phyloP scores from a whole-genome alignment of 1,140 invertebrate species.

The Lasioglossum baleicum region DNA sequence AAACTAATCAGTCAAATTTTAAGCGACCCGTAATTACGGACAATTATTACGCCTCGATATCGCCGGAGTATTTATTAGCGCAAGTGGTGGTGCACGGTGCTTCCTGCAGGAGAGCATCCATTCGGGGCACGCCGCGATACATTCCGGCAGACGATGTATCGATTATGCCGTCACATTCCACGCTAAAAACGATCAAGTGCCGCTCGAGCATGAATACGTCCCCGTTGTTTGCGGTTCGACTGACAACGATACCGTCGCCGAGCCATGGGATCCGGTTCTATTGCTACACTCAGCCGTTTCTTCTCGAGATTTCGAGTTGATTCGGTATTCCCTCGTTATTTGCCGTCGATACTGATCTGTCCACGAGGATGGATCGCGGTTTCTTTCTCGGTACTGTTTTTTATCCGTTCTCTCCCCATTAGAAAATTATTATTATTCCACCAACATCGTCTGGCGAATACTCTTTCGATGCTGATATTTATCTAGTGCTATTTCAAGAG shows the following conservation, averaged over 20 bases:
- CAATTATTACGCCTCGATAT: conserved; percentile 26
- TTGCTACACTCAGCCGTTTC: not conserved
- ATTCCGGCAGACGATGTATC: conserved; percentile 25
- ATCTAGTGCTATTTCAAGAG: no score
- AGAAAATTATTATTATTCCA: no score
- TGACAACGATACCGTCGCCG: not conserved
- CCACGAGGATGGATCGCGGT: no score
- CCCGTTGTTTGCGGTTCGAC: conserved; percentile 9
- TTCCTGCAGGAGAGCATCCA: conserved; percentile 11
- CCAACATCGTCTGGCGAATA: no score
- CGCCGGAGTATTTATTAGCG: conserved; percentile 31
- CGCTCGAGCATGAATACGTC: not conserved
- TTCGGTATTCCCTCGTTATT: not conserved
- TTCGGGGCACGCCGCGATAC: conserved; percentile 12
- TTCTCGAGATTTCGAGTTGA: not conserved
- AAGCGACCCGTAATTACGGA: conserved; percentile 19
- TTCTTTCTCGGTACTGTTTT: no score
- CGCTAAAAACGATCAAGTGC: conserved; percentile 25
- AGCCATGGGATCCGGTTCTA: not conserved
- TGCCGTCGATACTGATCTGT: not conserved
- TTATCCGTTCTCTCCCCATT: no score
- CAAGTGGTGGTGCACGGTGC: conserved; percentile 4
- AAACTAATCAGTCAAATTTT: conserved; percentile 24
- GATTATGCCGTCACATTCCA: conserved; percentile 29
- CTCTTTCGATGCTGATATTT: no score